phyloP scores from a whole-genome alignment of 1,140 invertebrate species.

The Drosophila persimilis region DNA sequence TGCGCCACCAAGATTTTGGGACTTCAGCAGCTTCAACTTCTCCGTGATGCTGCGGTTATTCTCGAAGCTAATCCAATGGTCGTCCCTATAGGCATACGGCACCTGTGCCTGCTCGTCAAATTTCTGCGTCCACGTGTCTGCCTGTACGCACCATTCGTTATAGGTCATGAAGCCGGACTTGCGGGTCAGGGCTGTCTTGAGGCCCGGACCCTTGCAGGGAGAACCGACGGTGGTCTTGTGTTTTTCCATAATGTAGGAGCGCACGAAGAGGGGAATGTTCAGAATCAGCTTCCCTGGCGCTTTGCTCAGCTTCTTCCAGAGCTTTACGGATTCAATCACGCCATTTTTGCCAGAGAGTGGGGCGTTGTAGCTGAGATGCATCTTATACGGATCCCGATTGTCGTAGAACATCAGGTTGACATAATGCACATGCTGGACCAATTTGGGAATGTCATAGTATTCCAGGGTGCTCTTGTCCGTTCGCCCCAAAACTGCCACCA shows the following conservation, averaged over 20 bases:
- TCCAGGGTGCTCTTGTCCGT: slow-evolving; percentile 83
- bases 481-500: slow-evolving; percentile 85
- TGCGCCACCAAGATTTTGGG: slow-evolving; percentile 83
- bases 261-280: slow-evolving; percentile 87
- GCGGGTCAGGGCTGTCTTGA: slow-evolving; percentile 86
- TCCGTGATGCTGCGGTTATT: slow-evolving; percentile 75
- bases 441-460: slow-evolving; percentile 84
- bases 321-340: slow-evolving; percentile 83
- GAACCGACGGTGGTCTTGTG: slow-evolving; percentile 84
- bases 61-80: slow-evolving; percentile 83
- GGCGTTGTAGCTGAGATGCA: slow-evolving; percentile 84
- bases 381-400: slow-evolving; percentile 86
- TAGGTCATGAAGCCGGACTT: slow-evolving; percentile 88
- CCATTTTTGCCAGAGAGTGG: slow-evolving; percentile 83
- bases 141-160: slow-evolving; percentile 86
- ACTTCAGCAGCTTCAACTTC: slow-evolving; percentile 62
- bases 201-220: slow-evolving; percentile 84
- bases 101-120: slow-evolving; percentile 62
- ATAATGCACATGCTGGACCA: slow-evolving; percentile 84
- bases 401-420: slow-evolving; percentile 89
- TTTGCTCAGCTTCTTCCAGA: slow-evolving; percentile 85
- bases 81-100: slow-evolving; percentile 71
- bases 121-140: slow-evolving; percentile 18
- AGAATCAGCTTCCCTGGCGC: slow-evolving; percentile 86
- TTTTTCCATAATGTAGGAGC: slow-evolving; percentile 85